A percentile compares a stretch with the other conserved stretches of the same genome.
phyloP scores from a whole-genome alignment of 2,797 vertebrate species.

The Toxotes lorentzi region DNA sequence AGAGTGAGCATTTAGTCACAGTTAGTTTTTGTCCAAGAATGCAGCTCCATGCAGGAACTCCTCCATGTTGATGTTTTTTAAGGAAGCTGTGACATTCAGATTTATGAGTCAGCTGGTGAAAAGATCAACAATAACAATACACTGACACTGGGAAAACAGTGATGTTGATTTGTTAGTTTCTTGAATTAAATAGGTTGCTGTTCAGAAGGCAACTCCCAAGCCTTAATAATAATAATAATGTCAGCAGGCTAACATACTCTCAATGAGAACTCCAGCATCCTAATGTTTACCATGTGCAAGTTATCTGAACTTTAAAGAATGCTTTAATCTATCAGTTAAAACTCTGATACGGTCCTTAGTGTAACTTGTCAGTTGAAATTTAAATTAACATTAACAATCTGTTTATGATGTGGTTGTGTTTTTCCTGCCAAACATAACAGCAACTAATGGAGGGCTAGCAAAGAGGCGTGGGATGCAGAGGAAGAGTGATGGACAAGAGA shows the following conservation, averaged over 20 bases:
- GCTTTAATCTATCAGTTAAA: conserved; percentile 1
- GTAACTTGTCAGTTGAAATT: conserved; percentile 13
- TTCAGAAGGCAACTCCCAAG: background rate
- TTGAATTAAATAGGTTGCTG: background rate
- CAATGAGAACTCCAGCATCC: too few species aligned
- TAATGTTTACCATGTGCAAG: too few species aligned
- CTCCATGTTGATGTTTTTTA: conserved; percentile 9
- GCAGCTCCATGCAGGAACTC: conserved; percentile 29
- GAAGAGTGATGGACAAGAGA: conserved; percentile 35
- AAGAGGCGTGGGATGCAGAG: conserved; percentile 36
- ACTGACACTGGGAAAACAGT: background rate
- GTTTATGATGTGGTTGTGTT: background rate
- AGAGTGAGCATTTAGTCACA: conserved; percentile 29
- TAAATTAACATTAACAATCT: conserved; percentile 15
- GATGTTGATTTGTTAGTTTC: background rate
- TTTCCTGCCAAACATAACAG: conserved; percentile 23
- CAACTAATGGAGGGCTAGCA: conserved; percentile 27
- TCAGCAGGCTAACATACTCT: too few species aligned
- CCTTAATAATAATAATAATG: background rate
- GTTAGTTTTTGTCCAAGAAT: conserved; percentile 32
- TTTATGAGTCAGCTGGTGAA: conserved; percentile 2
- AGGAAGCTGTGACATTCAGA: conserved; percentile 28
- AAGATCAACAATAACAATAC: background rate
- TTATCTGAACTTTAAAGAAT: background rate
- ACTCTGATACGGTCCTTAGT: background rate